Evolutionary conservation across 2,797 vertebrate genomes (phyloP).

Genomic region (Lerista edwardsae): DNA sequence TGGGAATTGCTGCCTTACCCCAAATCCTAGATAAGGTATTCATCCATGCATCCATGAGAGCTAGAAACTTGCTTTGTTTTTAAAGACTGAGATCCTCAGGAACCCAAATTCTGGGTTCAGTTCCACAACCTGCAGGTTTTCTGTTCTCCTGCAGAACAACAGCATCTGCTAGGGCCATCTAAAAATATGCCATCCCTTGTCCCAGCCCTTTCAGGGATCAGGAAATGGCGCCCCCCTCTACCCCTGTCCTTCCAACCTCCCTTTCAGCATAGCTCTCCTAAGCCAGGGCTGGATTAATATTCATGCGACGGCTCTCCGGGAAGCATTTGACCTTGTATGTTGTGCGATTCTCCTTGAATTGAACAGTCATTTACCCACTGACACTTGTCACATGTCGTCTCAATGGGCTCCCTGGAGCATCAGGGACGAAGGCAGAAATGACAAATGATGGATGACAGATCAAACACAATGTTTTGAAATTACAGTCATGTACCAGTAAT

Average conservation of each 20-base stretch:
- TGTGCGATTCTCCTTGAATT: constrained; percentile 74
- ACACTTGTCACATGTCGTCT: constrained; percentile 71
- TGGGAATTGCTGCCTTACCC: no score
- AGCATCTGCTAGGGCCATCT: no score
- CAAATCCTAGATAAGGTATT: no score
- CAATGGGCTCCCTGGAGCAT: constrained; percentile 62
- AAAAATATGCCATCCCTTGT: no score
- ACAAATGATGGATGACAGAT: constrained; percentile 46
- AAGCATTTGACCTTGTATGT: constrained; percentile 77
- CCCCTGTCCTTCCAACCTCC: neutral
- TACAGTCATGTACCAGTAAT: constrained; percentile 9
- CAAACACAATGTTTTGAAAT: constrained; percentile 21
- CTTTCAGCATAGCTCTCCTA: neutral
- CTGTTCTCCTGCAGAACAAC: neutral
- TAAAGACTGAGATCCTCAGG: neutral
- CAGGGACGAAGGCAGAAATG: constrained; percentile 34
- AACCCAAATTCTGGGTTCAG: neutral
- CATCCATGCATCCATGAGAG: neutral
- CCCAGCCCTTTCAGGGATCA: accelerated
- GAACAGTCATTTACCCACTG: constrained; percentile 74
- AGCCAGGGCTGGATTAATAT: constrained; percentile 69
- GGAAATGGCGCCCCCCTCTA: neutral
- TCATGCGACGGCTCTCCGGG: constrained; percentile 64
- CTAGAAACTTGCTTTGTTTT: neutral
- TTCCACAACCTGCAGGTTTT: neutral